Evolutionary conservation across 2,797 vertebrate species (phyloP), one percentile per base, ranked within the genome.

Genomic region (Urophycis tenuis): DNA sequence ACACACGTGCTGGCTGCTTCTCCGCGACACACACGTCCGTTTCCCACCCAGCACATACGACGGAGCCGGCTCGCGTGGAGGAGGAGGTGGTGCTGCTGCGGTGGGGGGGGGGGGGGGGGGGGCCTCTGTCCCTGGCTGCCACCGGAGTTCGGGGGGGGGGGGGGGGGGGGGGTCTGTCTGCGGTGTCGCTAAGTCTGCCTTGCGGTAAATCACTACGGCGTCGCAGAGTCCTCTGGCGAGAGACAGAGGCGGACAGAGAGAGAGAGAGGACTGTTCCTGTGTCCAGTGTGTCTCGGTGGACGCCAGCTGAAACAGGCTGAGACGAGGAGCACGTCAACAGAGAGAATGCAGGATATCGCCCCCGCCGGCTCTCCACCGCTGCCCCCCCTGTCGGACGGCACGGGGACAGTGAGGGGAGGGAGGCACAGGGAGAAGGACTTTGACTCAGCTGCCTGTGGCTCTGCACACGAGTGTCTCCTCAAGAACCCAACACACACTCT

Each of bases 321-420:
- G 36, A 9, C 6, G 36, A 39, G 36, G 36, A 39, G 7, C 36
- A 39, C 36, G 36, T 39, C 33, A 39, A 53, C 5, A 7, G 10
- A n/a, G 25, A n/a, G 53, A 64, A 64, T 64, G 53, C 53, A 64
- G 53, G 11, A 8, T 22, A 25, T 22, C 22, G 3, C 2, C 53
- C n/a, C 22, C 22, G n/a, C 11, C 53, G 53, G 10, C 10, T 2
- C 53, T 64, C 85, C 17, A 72, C 72, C 77, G 39, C 41, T 53
- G 67, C 78, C 22, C 10, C 85, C 79, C 76, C 84, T 73, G 11
- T 25, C 19, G 89, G 90, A 92, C 90, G 80, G 88, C 87, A 39
- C 30, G 72, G 87, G 87, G 81, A 84, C 91, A 83, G 81, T 85
- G 79, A 83, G 75, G 83, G 79, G 81, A 87, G 82, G 86, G 79